Evolutionary conservation across 2,888 invertebrate species (phyloP).

Genomic region (Hemicrepidius hirtus): DNA sequence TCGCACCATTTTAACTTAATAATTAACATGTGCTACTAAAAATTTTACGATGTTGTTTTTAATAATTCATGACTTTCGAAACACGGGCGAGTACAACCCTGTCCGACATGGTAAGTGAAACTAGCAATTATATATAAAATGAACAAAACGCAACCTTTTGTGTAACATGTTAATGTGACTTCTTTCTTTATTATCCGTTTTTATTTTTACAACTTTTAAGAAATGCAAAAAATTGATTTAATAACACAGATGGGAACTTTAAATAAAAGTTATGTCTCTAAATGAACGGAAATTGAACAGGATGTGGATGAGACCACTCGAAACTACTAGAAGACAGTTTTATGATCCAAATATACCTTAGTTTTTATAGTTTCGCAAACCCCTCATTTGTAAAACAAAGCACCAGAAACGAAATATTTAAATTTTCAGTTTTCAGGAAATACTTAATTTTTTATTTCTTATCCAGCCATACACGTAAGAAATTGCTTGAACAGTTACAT

Average conservation of each 20-base stretch:
- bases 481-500: too few species aligned
- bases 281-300: constrained; percentile 37
- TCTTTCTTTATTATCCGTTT: too few species aligned
- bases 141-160: too few species aligned
- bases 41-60: constrained; percentile 20
- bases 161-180: too few species aligned
- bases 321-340: constrained; percentile 48
- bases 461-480: too few species aligned
- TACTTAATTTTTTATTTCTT: too few species aligned
- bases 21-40: constrained; percentile 35
- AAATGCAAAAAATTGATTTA: neutral
- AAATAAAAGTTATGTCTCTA: neutral
- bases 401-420: too few species aligned
- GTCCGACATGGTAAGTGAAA: constrained; percentile 9
- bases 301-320: constrained; percentile 48
- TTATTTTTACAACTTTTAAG: too few species aligned
- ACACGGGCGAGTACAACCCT: neutral
- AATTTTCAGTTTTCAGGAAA: too few species aligned
- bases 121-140: neutral
- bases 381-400: neutral
- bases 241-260: neutral
- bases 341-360: constrained; percentile 31
- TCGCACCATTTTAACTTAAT: constrained; percentile 44
- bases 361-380: neutral
- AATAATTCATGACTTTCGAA: constrained; percentile 33